Conservation (phyloP, 2,113 vertebrate genomes). For the Gnathonemus longibarbis region DNA sequence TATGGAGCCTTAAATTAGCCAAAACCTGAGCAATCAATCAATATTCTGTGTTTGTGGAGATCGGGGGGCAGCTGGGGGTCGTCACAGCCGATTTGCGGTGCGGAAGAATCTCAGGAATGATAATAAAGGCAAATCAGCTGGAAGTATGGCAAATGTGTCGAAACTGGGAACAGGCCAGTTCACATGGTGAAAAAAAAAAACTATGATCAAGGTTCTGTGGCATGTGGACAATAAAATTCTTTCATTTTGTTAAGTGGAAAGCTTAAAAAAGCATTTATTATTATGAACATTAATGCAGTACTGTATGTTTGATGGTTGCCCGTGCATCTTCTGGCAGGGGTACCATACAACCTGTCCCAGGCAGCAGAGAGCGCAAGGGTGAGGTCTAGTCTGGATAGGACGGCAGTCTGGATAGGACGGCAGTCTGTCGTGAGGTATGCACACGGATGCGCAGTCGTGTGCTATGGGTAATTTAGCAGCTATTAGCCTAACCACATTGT, state of each 20-base stretch:
- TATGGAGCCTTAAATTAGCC: not conserved
- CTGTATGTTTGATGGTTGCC: not conserved
- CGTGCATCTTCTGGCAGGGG: not conserved
- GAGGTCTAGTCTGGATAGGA: not conserved
- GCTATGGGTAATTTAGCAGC: not conserved
- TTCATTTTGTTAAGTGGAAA: not conserved
- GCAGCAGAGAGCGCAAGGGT: not conserved
- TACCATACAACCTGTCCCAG: not conserved
- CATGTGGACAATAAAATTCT: not conserved
- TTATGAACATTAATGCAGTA: not conserved
- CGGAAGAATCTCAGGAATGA: not conserved
- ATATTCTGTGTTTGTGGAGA: not conserved
- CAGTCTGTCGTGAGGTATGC: not conserved
- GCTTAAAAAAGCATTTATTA: not conserved
- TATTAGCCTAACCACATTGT: not conserved
- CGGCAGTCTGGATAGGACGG: not conserved
- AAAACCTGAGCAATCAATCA: not conserved
- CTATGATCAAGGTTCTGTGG: not conserved
- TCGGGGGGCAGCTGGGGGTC: not conserved
- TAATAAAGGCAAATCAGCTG: not conserved
- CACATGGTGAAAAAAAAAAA: not conserved
- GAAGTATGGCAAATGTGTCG: not conserved
- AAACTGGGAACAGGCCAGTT: not conserved
- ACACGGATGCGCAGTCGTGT: not conserved
- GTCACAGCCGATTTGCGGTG: not conserved